These are phyloP conservation scores for Ooceraea biroi DNA, from an alignment of 1,140 invertebrate species.

Conservation along the genomic window DNA sequence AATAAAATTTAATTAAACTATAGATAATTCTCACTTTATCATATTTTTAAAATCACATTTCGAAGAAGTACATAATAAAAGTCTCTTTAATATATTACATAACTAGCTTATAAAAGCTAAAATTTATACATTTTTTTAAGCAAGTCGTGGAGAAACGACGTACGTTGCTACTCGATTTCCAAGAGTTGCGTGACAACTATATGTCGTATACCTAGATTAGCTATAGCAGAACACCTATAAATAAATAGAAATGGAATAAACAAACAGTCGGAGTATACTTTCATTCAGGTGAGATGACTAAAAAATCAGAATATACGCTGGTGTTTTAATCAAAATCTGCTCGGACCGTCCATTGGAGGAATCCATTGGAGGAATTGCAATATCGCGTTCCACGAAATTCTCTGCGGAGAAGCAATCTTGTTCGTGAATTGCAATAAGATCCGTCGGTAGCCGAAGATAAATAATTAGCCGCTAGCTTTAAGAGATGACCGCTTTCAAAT, in stretches of 20 bases:
- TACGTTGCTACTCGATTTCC: background rate
- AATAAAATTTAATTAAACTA: too few relatives aligned
- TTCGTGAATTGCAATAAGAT: conserved; percentile 40
- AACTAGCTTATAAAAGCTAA: background rate
- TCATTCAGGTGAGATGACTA: background rate
- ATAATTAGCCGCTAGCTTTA: conserved; percentile 47
- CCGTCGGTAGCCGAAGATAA: conserved; percentile 30
- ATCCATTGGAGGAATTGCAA: conserved; percentile 41
- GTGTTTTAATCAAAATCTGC: conserved; percentile 43
- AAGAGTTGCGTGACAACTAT: background rate
- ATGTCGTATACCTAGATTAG: background rate
- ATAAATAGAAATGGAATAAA: background rate
- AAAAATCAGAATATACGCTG: conserved; percentile 13
- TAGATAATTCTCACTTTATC: too few relatives aligned
- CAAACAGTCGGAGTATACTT: background rate
- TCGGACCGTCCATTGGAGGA: conserved; percentile 14
- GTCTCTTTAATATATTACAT: background rate
- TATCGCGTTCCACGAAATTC: conserved; percentile 49
- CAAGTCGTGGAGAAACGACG: background rate
- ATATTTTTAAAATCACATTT: too few relatives aligned
- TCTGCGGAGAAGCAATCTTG: conserved; percentile 11
- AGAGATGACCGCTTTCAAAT: conserved; percentile 33
- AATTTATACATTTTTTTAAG: background rate
- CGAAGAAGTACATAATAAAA: background rate
- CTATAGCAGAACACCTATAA: conserved; percentile 7